These are phyloP conservation scores for Hippopotamyrus pictus DNA, from an alignment of 2,797 vertebrate species.

Conservation along the genomic window DNA sequence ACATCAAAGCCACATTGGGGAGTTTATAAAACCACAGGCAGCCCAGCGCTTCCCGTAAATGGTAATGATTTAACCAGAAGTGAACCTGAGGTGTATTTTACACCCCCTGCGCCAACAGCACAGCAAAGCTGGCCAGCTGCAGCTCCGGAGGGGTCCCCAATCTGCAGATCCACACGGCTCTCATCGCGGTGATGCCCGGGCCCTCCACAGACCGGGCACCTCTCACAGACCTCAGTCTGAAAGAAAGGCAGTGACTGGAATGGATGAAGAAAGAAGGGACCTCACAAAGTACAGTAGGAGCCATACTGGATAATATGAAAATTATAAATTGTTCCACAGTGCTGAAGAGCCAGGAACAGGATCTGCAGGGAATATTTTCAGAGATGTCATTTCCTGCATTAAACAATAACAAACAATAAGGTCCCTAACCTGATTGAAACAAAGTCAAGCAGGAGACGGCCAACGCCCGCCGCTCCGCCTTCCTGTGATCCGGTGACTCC, in stretches of 20 bases:
- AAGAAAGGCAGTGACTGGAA: not conserved
- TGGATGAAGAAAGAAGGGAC: not conserved
- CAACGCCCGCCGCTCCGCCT: slow-evolving; percentile 54
- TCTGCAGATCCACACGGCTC: not conserved
- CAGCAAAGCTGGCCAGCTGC: slow-evolving; percentile 50
- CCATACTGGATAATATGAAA: not conserved
- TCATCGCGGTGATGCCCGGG: too few relatives aligned
- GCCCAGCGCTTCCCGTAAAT: slow-evolving; percentile 35
- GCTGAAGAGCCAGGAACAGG: not conserved
- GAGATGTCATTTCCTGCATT: slow-evolving; percentile 5
- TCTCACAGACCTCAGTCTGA: not conserved
- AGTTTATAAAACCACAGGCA: slow-evolving; percentile 29
- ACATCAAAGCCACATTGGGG: slow-evolving; percentile 64
- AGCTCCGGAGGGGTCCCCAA: not conserved
- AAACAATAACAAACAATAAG: slow-evolving; percentile 14
- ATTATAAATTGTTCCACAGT: not conserved
- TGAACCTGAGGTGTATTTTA: slow-evolving; percentile 52
- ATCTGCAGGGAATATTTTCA: not conserved
- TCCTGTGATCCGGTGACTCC: slow-evolving; percentile 72
- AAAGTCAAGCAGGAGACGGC: slow-evolving; percentile 54
- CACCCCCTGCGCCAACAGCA: slow-evolving; percentile 39
- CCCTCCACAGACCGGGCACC: not conserved
- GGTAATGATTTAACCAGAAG: slow-evolving; percentile 62
- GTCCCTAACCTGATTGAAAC: slow-evolving; percentile 49
- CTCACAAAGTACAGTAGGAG: not conserved